Base-by-base conservation (phyloP, 2,888 invertebrate genomes). In the Lysandra coridon region DNA sequence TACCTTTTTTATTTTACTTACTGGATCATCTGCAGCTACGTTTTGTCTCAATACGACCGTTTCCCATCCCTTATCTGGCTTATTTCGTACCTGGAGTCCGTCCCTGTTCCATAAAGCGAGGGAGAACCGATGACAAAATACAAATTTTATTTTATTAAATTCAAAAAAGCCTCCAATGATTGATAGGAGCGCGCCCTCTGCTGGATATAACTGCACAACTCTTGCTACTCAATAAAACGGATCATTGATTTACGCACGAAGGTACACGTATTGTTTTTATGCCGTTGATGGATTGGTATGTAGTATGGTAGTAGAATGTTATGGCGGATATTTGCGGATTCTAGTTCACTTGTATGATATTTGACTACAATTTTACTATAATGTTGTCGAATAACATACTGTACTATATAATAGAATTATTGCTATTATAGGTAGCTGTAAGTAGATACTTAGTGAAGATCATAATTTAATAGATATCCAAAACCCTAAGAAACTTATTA, bases 91-190 rank as follows among this genome's bases (percentile, higher is more conserved):
- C 33, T 69, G 73, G 74, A 91, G 80, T 93, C 62, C 92, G 83
- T 14, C 87, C 84, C 95, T 91, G 93, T 76, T 53, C 77, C 78
- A 86, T 89, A 91, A 87, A 89, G 89, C 92, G 91, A 92, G 92
- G 92, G 91, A 90, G 94, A 89, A 88, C 88, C 94, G 92, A 93
- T 94, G 95, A 95, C 95, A 94, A 95, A 94, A 95, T 94, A 95
- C 95, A 95, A 95, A 95, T 94, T 95, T 95, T 95, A 94, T 95
- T 95, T 95, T 95, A 95, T 95, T 95, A 95, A 95, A 95, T 95
- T 95, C 93, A 95, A 95, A 95, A 95, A 76, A 95, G 90, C 91
- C 92, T 93, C 84, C 91, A 89, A 94, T 95, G 95, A 95, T 95
- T 95, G 95, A 95, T 95, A 94, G 94, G 92, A 91, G 89, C 88